phyloP scores from a whole-genome alignment of 2,113 vertebrate genomes.

The Oxyura jamaicensis region DNA sequence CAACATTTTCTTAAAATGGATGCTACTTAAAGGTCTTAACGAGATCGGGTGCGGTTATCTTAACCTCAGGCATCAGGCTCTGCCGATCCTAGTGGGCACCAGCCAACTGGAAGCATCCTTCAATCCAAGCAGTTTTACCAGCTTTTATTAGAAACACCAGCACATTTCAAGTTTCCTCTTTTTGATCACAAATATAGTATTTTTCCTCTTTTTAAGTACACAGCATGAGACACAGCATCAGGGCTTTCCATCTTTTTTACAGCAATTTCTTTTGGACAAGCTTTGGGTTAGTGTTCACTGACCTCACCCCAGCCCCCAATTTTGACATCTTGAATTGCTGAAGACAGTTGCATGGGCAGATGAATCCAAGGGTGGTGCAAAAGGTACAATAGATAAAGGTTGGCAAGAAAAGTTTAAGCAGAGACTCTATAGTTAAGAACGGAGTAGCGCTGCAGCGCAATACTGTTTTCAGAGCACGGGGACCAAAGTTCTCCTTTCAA shows the following conservation, averaged over 20 bases:
- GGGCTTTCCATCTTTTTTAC: conserved; percentile 61
- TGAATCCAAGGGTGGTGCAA: conserved; percentile 36
- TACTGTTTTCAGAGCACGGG: neutral
- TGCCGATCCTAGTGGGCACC: conserved; percentile 10
- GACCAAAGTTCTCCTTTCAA: neutral
- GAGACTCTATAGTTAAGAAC: neutral
- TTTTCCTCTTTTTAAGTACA: conserved; percentile 74
- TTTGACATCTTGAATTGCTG: conserved; percentile 59
- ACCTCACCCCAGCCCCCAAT: conserved; percentile 44
- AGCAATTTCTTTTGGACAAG: conserved; percentile 62
- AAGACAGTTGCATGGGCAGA: conserved; percentile 23
- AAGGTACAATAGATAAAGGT: conserved; percentile 5
- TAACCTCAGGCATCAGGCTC: neutral
- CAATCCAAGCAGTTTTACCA: conserved; percentile 79
- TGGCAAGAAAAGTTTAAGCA: conserved; percentile 26
- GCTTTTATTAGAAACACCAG: conserved; percentile 83
- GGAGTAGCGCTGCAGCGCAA: fast-evolving
- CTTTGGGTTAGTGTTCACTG: conserved; percentile 43
- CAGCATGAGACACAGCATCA: conserved; percentile 74
- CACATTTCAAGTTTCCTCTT: conserved; percentile 79
- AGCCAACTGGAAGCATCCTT: conserved; percentile 75
- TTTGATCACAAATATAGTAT: conserved; percentile 80
- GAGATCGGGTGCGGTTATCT: neutral
- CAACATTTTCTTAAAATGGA: neutral
- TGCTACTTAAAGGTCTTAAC: neutral